Conservation (phyloP, 2,113 vertebrate genomes). For the Clinocottus analis region DNA sequence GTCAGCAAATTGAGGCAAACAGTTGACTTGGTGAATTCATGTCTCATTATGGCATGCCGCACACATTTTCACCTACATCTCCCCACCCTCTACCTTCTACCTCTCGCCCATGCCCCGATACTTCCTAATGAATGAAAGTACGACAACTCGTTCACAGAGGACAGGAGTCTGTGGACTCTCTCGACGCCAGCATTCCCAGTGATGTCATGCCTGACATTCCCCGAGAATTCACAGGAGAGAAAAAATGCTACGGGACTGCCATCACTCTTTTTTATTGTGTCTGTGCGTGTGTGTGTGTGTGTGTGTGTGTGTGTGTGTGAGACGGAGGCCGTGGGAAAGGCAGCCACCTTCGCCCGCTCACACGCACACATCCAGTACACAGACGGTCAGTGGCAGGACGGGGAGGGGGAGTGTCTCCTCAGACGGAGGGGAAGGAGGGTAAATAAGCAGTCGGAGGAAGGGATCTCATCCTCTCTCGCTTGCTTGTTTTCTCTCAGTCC, state of each 20-base stretch:
- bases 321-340: constrained; percentile 78
- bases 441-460: constrained; percentile 69
- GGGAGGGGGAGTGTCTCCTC: constrained; percentile 47
- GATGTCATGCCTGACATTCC: constrained; percentile 66
- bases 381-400: constrained; percentile 27
- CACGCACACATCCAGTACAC: constrained; percentile 9
- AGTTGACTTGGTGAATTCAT: background rate
- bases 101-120: background rate
- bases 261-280: constrained; percentile 32
- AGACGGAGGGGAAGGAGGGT: constrained; percentile 60
- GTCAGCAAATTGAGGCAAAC: background rate
- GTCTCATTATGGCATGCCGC: background rate
- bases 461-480: constrained; percentile 49
- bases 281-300: constrained; percentile 24
- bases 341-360: constrained; percentile 50
- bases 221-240: constrained; percentile 38
- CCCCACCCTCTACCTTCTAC: background rate
- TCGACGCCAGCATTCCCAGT: constrained; percentile 42
- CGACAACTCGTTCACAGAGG: constrained; percentile 25
- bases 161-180: constrained; percentile 42
- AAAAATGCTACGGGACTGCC: constrained; percentile 32
- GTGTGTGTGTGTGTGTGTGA: constrained; percentile 21
- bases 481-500: constrained; percentile 68
- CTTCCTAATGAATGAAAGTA: constrained; percentile 53
- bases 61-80: background rate